These are phyloP conservation scores for Lamprologus lemairii DNA, from an alignment of 2,113 vertebrate genomes.

Conservation along the genomic window DNA sequence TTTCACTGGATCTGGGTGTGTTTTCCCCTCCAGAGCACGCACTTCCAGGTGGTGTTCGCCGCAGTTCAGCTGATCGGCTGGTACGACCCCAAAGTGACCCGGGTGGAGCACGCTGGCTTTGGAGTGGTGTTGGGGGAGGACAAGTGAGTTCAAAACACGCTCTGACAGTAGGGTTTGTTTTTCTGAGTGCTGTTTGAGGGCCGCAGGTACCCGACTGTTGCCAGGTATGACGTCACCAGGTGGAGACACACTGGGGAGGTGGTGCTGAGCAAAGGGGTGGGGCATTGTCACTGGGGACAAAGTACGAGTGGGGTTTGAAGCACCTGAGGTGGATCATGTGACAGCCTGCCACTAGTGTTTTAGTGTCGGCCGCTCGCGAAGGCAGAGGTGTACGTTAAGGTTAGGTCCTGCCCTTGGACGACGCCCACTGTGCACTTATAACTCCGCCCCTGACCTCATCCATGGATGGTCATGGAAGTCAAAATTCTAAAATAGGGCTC, in stretches of 20 bases:
- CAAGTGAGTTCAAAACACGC: slow-evolving; percentile 75
- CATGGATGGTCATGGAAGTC: neutral
- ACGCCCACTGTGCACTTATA: neutral
- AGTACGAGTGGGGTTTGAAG: neutral
- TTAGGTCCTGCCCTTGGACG: neutral
- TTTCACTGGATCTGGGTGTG: neutral
- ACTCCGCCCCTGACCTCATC: neutral
- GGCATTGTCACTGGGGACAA: neutral
- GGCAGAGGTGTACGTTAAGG: fast-evolving
- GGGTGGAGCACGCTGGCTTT: slow-evolving; percentile 86
- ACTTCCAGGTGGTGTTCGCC: slow-evolving; percentile 86
- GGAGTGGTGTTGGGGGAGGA: slow-evolving; percentile 96
- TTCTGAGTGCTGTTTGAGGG: neutral
- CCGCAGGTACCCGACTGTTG: fast-evolving
- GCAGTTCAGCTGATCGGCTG: slow-evolving; percentile 89
- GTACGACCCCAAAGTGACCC: slow-evolving; percentile 86
- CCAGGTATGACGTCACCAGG: neutral
- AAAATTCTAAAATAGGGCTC: neutral
- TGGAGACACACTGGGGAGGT: neutral
- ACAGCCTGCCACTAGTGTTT: neutral
- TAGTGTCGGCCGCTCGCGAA: fast-evolving
- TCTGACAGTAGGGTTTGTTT: fast-evolving
- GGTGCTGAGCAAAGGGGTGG: neutral
- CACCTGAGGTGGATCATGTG: neutral
- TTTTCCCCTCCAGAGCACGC: slow-evolving; percentile 68